Evolutionary conservation across 2,797 vertebrate species (phyloP), one percentile per base, ranked within the genome.

Genomic region (Gephyroberyx darwinii): DNA sequence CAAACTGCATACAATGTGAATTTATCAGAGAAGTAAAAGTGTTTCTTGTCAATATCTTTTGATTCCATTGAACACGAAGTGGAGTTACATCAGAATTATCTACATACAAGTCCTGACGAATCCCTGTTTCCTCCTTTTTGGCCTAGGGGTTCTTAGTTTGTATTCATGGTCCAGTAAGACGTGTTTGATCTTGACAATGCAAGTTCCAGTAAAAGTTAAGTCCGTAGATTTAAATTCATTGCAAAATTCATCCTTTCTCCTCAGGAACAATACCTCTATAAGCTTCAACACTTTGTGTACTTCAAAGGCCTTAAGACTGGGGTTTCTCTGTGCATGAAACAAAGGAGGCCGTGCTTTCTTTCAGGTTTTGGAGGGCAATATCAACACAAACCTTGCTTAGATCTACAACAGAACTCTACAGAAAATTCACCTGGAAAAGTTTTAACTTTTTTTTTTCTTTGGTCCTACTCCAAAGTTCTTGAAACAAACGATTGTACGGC

Each of bases 261-360:
- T 81, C 70, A 74, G 84, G 87, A 91, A 92, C 89, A 91, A 87
- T 86, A 83, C 86, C 85, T 86, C 83, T 43, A 56, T 92, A 92
- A 93, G 89, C 91, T 85, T 80, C 62, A 66, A 86, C 90, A 92
- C 90, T 92, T 92, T 92, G 90, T 91, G 91, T 69, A 89, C 92
- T 93, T 94, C 92, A 94, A 93, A 93, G 89, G 83, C 77, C 53
- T 75, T 83, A 88, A 92, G 85, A 84, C 88, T 54, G 37, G 52
- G 80, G 80, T 84, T 90, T 86, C 82, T 86, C 88, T 83, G 63
- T 72, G 78, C 65, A 78, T 89, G 89, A 92, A 93, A 93, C 91
- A 91, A 92, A 92, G 84, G 62, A 58, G 77, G 39, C 59, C 13
- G 47, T 76, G 70, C 85, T 85, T 82, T 88, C 81, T 90, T 91